Conservation (phyloP, 2,797 vertebrate genomes). For the Clarias fuscus region DNA sequence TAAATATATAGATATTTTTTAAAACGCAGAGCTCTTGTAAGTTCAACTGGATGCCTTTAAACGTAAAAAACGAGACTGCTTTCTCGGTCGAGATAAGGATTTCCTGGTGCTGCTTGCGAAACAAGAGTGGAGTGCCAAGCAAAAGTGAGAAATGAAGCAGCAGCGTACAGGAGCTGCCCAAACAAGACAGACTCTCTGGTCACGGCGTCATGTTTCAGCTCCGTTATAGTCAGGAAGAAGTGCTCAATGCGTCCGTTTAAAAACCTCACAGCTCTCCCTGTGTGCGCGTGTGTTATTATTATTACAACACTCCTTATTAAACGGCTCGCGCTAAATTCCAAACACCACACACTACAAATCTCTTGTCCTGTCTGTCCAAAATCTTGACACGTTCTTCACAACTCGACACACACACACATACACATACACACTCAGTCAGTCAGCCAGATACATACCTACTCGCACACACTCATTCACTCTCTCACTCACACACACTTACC, state of each 20-base stretch:
- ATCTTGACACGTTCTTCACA: not conserved
- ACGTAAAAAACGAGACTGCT: not conserved
- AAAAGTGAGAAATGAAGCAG: not conserved
- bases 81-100: not conserved
- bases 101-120: not conserved
- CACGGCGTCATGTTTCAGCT: conserved; percentile 23
- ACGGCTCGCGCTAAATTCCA: not conserved
- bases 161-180: not conserved
- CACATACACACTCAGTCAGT: conserved; percentile 11
- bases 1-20: not conserved
- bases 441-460: conserved; percentile 42
- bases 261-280: not conserved
- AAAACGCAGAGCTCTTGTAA: not conserved
- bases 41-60: not conserved
- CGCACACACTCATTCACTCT: conserved; percentile 34
- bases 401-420: not conserved
- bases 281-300: not conserved
- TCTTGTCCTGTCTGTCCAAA: not conserved
- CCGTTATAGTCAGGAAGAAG: not conserved
- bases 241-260: not conserved
- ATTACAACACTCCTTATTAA: not conserved
- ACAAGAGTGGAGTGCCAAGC: not conserved
- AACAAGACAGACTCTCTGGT: not conserved
- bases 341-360: not conserved
- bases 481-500: conserved; percentile 25